These are phyloP conservation scores for Conger conger DNA, from an alignment of 2,113 vertebrate genomes.

Conservation along the genomic window DNA sequence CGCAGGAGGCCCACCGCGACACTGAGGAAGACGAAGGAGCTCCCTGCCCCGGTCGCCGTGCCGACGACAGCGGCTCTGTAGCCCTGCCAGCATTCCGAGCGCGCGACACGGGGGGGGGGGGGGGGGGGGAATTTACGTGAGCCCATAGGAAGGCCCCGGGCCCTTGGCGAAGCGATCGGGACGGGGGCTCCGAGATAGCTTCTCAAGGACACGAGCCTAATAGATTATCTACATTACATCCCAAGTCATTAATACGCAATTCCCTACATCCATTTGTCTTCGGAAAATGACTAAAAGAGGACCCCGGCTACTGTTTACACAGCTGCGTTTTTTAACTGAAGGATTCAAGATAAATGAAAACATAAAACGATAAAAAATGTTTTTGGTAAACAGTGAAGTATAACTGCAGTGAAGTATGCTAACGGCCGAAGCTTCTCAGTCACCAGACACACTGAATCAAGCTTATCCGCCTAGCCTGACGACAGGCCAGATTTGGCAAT, in stretches of 20 bases:
- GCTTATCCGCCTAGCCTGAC: not conserved
- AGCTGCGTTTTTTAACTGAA: not conserved
- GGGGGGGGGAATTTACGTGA: not conserved
- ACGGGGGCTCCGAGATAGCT: not conserved
- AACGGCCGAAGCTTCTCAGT: not conserved
- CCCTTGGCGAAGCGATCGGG: not conserved
- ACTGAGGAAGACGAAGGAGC: constrained; percentile 25
- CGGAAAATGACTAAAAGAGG: not conserved
- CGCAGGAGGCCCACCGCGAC: not conserved
- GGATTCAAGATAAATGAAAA: not conserved
- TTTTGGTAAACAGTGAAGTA: not conserved
- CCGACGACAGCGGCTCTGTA: not conserved
- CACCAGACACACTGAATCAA: not conserved
- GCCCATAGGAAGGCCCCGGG: not conserved
- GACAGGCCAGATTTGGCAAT: not conserved
- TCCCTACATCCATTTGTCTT: not conserved
- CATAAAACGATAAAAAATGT: not conserved
- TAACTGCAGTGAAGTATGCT: not conserved
- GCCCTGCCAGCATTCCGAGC: not conserved
- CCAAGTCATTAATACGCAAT: constrained; percentile 2
- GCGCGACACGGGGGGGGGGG: not conserved
- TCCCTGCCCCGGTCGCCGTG: not conserved
- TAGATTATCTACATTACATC: not conserved
- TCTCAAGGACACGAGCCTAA: not conserved
- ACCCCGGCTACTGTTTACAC: not conserved